Conservation (phyloP, 2,888 invertebrate genomes). For the Phoronis australis region DNA sequence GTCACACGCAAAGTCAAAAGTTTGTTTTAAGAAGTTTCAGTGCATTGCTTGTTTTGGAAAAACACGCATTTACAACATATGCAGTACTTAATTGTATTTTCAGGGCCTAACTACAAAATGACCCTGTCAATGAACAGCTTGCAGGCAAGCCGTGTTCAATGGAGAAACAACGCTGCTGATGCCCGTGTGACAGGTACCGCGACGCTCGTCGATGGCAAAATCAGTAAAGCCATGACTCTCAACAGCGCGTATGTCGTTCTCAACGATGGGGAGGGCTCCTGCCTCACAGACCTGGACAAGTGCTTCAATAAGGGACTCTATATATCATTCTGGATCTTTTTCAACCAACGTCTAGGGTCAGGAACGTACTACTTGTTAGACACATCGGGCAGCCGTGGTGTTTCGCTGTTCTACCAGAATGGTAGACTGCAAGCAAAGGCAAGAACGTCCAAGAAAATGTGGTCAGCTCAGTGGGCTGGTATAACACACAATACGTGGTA, state of each 20-base stretch:
- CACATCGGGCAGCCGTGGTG: slow-evolving; percentile 32
- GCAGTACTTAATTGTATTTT: slow-evolving; percentile 7
- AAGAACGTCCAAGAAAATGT: slow-evolving; percentile 20
- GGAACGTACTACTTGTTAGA: slow-evolving; percentile 20
- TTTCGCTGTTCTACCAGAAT: slow-evolving; percentile 27
- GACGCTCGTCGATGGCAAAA: slow-evolving; percentile 24
- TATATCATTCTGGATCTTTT: slow-evolving; percentile 37
- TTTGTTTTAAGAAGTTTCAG: too few relatives aligned
- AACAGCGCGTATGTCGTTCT: slow-evolving; percentile 33
- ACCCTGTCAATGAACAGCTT: slow-evolving; percentile 34
- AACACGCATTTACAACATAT: too few relatives aligned
- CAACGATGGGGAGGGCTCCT: slow-evolving; percentile 29
- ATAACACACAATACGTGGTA: slow-evolving; percentile 43
- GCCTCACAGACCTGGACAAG: slow-evolving; percentile 33
- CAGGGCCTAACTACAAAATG: slow-evolving; percentile 41
- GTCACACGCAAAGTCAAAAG: too few relatives aligned
- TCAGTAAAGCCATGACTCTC: slow-evolving; percentile 26
- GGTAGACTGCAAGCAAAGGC: slow-evolving; percentile 26
- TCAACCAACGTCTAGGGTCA: too few relatives aligned
- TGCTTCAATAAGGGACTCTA: slow-evolving; percentile 43
- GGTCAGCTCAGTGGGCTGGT: slow-evolving; percentile 13
- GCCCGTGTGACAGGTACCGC: slow-evolving; percentile 23
- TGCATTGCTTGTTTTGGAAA: too few relatives aligned
- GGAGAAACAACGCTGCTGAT: too few relatives aligned
- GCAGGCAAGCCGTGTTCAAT: slow-evolving; percentile 18